Conservation (phyloP, 2,113 vertebrate species). For the Calypte anna region DNA sequence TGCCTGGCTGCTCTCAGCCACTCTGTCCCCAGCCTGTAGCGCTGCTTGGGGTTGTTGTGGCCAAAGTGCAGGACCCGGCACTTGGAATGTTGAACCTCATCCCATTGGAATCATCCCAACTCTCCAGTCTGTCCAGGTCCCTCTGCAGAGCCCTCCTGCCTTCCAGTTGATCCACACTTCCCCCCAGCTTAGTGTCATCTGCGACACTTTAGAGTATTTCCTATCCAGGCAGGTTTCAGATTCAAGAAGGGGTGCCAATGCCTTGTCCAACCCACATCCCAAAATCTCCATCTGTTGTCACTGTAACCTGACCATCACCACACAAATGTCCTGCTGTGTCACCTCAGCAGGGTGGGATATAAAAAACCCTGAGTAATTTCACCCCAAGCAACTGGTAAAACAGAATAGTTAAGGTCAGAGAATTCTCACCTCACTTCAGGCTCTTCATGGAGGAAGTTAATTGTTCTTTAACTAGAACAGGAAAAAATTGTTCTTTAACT, state of each 20-base stretch:
- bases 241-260: not conserved
- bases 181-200: no score
- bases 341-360: not conserved
- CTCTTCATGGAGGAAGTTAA: not conserved
- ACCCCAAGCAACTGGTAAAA: not conserved
- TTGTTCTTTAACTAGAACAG: not conserved
- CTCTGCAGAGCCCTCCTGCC: no score
- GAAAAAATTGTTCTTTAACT: not conserved
- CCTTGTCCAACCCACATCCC: not conserved
- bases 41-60: no score
- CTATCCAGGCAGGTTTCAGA: not conserved
- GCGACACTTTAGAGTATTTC: not conserved
- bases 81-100: no score
- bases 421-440: not conserved
- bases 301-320: fast-evolving
- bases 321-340: not conserved
- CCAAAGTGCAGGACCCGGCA: no score
- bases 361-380: not conserved
- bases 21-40: no score
- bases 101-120: no score
- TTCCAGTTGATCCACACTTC: no score
- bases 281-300: not conserved
- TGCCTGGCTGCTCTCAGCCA: no score
- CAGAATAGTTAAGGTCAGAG: not conserved
- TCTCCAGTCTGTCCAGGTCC: no score